phyloP scores from a whole-genome alignment of 92 coral and sea anemone species.

The Umimayanthus kanabou region DNA sequence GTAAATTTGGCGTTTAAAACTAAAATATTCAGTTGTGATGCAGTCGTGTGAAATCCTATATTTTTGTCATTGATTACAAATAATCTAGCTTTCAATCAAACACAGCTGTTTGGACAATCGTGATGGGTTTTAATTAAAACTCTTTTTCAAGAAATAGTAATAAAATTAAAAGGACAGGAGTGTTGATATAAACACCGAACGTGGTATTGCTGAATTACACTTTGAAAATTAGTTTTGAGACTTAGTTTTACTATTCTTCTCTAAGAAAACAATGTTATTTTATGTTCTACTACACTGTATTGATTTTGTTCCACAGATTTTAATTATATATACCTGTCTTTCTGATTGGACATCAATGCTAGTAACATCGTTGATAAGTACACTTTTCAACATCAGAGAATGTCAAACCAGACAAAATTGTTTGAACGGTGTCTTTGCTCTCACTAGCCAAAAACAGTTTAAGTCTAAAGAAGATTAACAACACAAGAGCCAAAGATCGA shows the following conservation, averaged over 20 bases:
- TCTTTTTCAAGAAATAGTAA: background rate
- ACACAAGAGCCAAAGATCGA: background rate
- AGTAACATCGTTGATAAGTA: background rate
- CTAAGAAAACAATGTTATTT: too few relatives aligned
- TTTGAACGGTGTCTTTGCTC: background rate
- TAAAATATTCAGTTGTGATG: conserved; percentile 1
- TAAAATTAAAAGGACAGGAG: background rate
- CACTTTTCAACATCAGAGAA: background rate
- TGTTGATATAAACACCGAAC: background rate
- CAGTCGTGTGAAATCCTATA: conserved; percentile 14
- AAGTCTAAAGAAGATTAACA: background rate
- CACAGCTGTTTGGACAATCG: conserved; percentile 24
- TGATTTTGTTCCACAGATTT: background rate
- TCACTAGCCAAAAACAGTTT: background rate
- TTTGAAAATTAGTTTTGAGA: background rate
- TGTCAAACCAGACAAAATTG: background rate
- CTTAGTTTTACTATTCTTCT: background rate
- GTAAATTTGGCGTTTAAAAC: background rate
- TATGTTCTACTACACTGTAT: background rate
- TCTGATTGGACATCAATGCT: background rate
- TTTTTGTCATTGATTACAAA: background rate
- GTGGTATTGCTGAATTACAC: background rate
- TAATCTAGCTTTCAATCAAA: conserved; percentile 9
- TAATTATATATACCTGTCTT: background rate
- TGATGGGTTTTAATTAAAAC: conserved; percentile 21